Evolutionary conservation across 2,888 invertebrate genomes (phyloP).

Genomic region (Melanostoma mellinum): DNA sequence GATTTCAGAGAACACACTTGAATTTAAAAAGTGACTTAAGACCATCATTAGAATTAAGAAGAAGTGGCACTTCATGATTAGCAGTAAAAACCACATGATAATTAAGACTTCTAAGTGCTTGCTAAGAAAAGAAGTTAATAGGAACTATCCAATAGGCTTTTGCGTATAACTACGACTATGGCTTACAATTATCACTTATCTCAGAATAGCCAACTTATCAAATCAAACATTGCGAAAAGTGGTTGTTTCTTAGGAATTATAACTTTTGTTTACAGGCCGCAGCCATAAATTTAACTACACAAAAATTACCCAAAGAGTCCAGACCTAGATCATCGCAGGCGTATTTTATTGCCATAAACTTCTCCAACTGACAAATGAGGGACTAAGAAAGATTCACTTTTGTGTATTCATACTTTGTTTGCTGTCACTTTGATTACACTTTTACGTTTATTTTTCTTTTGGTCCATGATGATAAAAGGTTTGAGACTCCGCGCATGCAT

Average conservation of each 20-base stretch:
- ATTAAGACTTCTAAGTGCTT: too few species aligned
- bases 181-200: too few species aligned
- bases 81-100: too few species aligned
- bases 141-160: too few species aligned
- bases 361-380: slow-evolving; percentile 32
- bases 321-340: slow-evolving; percentile 25
- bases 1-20: too few species aligned
- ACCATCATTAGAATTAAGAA: too few species aligned
- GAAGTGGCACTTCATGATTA: too few species aligned
- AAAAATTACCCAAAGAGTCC: not conserved
- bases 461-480: not conserved
- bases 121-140: too few species aligned
- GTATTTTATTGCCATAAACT: slow-evolving; percentile 12
- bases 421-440: slow-evolving; percentile 40
- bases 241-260: slow-evolving; percentile 28
- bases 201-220: too few species aligned
- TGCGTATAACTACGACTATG: too few species aligned
- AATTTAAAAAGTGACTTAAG: too few species aligned
- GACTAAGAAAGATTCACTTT: slow-evolving; percentile 53
- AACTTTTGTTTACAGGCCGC: slow-evolving; percentile 17
- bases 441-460: slow-evolving; percentile 56
- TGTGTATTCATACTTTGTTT: slow-evolving; percentile 46
- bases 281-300: not conserved
- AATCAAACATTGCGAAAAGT: not conserved
- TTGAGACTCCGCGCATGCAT: not conserved